These are phyloP conservation scores for Podarcis siculus DNA, from an alignment of 2,797 vertebrate species.

Conservation along the genomic window DNA sequence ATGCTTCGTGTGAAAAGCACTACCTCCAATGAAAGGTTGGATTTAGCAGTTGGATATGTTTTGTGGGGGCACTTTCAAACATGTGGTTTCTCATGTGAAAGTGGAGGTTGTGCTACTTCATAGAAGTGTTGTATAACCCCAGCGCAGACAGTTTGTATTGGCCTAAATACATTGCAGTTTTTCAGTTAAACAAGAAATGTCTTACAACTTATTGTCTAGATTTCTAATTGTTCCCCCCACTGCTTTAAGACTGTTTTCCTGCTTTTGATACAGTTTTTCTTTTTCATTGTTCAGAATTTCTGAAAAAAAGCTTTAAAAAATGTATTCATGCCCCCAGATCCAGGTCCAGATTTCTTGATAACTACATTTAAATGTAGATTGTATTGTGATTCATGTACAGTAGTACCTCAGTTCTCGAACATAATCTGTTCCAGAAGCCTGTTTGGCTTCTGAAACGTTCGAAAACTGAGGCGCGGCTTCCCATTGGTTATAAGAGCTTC, in stretches of 20 bases:
- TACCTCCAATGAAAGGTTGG: background rate
- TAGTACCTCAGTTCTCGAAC: no score
- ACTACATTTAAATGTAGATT: conserved; percentile 34
- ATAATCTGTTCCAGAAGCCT: no score
- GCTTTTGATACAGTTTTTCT: background rate
- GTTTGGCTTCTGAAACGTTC: no score
- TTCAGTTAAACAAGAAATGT: background rate
- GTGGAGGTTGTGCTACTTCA: background rate
- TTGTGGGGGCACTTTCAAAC: background rate
- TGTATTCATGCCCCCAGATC: background rate
- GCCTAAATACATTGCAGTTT: background rate
- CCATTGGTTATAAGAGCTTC: no score
- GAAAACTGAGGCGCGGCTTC: no score
- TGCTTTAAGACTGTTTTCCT: conserved; percentile 57
- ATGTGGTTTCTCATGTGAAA: background rate
- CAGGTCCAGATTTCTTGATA: conserved; percentile 11
- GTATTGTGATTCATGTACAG: conserved; percentile 17
- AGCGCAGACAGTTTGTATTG: background rate
- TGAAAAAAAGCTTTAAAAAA: background rate
- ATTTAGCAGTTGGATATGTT: background rate
- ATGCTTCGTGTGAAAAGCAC: background rate
- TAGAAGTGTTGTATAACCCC: background rate
- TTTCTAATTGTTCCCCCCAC: conserved; percentile 37
- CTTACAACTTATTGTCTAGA: background rate
- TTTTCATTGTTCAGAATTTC: background rate